Conservation (phyloP, 1,140 invertebrate species). For the Neodiprion virginianus region DNA sequence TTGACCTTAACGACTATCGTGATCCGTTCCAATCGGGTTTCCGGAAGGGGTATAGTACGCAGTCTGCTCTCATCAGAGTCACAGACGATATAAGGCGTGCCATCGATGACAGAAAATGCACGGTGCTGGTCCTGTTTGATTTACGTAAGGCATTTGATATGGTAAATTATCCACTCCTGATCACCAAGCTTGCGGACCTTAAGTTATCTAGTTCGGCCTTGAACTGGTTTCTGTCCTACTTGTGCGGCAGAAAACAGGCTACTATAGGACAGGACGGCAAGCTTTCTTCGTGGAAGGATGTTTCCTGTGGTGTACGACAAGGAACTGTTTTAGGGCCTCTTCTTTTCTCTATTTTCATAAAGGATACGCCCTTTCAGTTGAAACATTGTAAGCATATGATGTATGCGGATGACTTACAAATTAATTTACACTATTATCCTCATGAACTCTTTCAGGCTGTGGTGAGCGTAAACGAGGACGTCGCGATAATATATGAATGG, state of each 20-base stretch:
- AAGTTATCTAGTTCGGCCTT: background rate
- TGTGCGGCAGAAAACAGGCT: conserved; percentile 7
- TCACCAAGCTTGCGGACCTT: conserved; percentile 3
- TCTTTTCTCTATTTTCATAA: background rate
- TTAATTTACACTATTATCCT: background rate
- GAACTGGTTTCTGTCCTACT: conserved; percentile 16
- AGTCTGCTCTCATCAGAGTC: too few relatives aligned
- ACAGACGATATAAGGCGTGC: too few relatives aligned
- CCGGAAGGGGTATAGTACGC: too few relatives aligned
- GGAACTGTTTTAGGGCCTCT: background rate
- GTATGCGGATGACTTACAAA: background rate
- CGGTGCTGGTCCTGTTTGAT: background rate
- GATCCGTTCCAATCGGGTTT: too few relatives aligned
- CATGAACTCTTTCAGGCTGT: background rate
- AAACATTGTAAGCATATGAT: background rate
- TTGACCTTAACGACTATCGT: too few relatives aligned
- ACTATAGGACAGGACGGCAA: background rate
- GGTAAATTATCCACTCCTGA: background rate
- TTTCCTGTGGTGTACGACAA: background rate
- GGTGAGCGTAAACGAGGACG: background rate
- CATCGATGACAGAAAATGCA: too few relatives aligned
- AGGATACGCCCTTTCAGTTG: background rate
- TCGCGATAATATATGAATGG: background rate
- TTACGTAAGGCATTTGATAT: conserved; percentile 20
- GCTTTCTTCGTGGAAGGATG: background rate